These are phyloP conservation scores for Neosalanx taihuensis DNA, from an alignment of 2,797 vertebrate species.

Conservation along the genomic window DNA sequence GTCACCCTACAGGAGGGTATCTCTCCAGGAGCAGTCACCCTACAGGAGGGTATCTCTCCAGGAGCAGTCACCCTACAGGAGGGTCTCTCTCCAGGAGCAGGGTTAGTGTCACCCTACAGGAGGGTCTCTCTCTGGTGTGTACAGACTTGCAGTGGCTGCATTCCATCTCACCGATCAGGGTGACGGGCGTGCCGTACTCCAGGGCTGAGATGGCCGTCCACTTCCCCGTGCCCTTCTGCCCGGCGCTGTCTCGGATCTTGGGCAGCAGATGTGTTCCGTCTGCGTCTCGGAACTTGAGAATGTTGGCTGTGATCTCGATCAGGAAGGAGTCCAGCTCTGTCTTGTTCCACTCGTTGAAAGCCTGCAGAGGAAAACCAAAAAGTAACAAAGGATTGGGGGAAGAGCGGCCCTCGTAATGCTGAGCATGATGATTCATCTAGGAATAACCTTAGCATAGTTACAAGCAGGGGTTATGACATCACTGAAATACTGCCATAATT, in stretches of 20 bases:
- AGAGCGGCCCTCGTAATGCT: background rate
- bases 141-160: too few species aligned
- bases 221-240: conserved; percentile 98
- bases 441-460: too few species aligned
- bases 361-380: conserved; percentile 61
- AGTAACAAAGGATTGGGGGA: background rate
- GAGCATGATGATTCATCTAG: too few species aligned
- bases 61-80: too few species aligned
- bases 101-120: too few species aligned
- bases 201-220: conserved; percentile 96
- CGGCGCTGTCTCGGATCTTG: conserved; percentile 92
- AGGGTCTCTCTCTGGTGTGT: too few species aligned
- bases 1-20: too few species aligned
- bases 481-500: too few species aligned
- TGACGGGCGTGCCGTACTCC: conserved; percentile 93
- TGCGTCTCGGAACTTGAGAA: conserved; percentile 83
- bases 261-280: conserved; percentile 86
- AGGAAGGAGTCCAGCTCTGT: conserved; percentile 96
- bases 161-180: conserved; percentile 85
- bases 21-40: too few species aligned
- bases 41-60: too few species aligned
- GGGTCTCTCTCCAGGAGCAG: too few species aligned
- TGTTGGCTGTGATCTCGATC: conserved; percentile 96
- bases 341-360: conserved; percentile 91
- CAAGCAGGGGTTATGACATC: too few species aligned